Evolutionary conservation across 2,113 vertebrate genomes (phyloP).

Genomic region (Microtus richardsoni): DNA sequence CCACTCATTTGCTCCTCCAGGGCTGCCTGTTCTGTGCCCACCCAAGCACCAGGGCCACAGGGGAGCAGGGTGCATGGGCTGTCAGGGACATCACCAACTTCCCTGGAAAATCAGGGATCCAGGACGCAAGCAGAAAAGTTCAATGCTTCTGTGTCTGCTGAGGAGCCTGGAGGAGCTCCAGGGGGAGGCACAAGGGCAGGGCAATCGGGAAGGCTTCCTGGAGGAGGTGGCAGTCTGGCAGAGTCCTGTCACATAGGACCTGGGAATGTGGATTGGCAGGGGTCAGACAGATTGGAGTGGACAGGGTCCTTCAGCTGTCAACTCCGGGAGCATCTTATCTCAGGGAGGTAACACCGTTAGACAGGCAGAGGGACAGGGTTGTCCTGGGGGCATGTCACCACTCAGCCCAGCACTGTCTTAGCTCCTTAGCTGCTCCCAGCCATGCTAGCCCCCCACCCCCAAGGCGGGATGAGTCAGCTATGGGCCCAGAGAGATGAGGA

Average conservation of each 20-base stretch:
- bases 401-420: neutral
- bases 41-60: neutral
- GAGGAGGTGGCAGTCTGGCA: neutral
- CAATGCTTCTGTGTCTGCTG: neutral
- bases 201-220: neutral
- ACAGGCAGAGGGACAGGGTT: conserved; percentile 30
- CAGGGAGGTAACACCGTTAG: neutral
- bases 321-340: neutral
- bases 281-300: conserved; percentile 11
- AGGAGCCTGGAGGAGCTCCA: neutral
- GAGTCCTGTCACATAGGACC: neutral
- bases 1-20: too few relatives aligned
- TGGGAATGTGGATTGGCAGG: neutral
- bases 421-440: neutral
- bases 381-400: neutral
- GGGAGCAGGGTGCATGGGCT: neutral
- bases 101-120: neutral
- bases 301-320: conserved; percentile 20
- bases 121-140: neutral
- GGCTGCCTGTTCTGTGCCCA: neutral
- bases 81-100: neutral
- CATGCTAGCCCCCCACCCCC: neutral
- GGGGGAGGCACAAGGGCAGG: too few relatives aligned
- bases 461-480: neutral
- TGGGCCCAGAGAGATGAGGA: neutral